Evolutionary conservation across 30 jellyfish, hydroid and myxozoan genomes (phyloP).

Genomic region (Aurelia sp.): DNA sequence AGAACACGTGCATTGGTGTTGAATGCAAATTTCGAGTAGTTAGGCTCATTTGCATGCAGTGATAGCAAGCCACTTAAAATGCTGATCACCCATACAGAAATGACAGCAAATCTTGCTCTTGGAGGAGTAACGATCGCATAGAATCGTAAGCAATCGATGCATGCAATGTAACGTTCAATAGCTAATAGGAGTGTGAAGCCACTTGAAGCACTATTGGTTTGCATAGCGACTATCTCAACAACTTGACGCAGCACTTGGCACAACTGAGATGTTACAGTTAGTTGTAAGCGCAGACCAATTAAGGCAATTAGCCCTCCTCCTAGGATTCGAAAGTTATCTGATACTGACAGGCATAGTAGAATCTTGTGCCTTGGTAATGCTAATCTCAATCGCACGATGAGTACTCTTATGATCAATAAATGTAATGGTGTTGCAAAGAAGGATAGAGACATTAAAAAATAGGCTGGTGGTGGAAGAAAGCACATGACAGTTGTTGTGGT

Average conservation of each 20-base stretch:
- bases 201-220: background rate
- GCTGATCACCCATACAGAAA: too few species aligned
- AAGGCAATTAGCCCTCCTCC: background rate
- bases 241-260: conserved; percentile 3
- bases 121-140: too few species aligned
- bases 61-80: background rate
- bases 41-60: background rate
- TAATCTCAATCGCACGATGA: too few species aligned
- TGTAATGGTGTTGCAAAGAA: too few species aligned
- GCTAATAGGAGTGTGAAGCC: background rate
- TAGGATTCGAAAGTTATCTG: background rate
- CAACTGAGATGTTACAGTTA: background rate
- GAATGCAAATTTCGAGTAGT: too few species aligned
- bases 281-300: background rate
- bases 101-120: too few species aligned
- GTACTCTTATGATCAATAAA: too few species aligned
- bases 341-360: conserved; percentile 1
- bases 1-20: too few species aligned
- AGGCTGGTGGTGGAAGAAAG: too few species aligned
- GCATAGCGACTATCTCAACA: background rate
- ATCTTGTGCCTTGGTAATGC: conserved; percentile 26
- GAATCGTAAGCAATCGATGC: too few species aligned
- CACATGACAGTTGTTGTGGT: too few species aligned
- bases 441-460: too few species aligned
- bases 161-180: conserved; percentile 8